Base-by-base conservation (phyloP, 2,888 invertebrate genomes). In the Nephrotoma flavescens region DNA sequence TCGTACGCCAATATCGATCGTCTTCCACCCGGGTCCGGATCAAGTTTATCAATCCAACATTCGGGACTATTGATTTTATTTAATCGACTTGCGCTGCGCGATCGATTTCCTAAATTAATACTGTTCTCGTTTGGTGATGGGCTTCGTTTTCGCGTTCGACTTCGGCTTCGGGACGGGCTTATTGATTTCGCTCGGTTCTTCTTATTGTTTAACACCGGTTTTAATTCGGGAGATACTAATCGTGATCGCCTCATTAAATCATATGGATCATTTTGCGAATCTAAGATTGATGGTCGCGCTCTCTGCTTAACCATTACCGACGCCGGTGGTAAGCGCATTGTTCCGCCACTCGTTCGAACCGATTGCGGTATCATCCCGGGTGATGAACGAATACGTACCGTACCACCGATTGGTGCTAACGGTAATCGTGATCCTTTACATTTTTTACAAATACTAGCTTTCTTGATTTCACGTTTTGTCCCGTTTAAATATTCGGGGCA, bases 1-100 rank as follows among this genome's bases (percentile, higher is more conserved):
- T 96, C 94, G 92, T 96, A 97, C 89, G 96, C 95, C 83, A 97
- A 92, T 88, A 97, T 97, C 19, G 96, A 96, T 88, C 94, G 95
- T 84, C 95, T 90, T 12, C 92, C 90, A 86, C 89, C 88, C 7
- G 89, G 89, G 31, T 89, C 89, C 86, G 88, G 88, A 88, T 88
- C 88, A 44, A 86, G 52, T 47, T 47, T 87, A 12, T 88, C 87
- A n/a, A 87, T 57, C 88, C 87, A 88, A 41, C 87, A 86, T 83
- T 88, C 88, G n/a, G 87, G 87, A 45, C 87, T 88, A 88, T 87
- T 91, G 42, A 85, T 85, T 41, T 52, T 52, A 31, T 45, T 45
- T 12, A 45, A 45, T 86, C 93, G 91, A 88, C 92, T 92, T 0
- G 92, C 93, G 86, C 92, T 92, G 88, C 92, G 92, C 89, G 93